Evolutionary conservation across 2,797 vertebrate species (phyloP).

Genomic region (Odontamblyopus rebecca): DNA sequence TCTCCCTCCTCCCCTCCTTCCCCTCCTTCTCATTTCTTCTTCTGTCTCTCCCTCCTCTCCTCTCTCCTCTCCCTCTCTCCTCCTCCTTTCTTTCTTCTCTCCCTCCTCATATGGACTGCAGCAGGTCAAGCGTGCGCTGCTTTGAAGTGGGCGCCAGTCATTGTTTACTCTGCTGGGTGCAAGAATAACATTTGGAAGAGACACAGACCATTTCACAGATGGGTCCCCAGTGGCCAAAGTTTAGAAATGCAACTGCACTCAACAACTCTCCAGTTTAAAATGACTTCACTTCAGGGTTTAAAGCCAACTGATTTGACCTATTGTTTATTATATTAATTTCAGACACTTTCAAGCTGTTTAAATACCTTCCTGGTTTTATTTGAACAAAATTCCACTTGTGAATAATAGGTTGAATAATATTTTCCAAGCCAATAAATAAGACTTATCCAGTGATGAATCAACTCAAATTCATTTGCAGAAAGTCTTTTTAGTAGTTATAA

Average conservation of each 20-base stretch:
- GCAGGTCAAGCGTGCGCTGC: slow-evolving; percentile 40
- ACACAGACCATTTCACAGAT: slow-evolving; percentile 33
- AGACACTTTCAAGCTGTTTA: neutral
- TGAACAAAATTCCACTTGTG: too few species aligned
- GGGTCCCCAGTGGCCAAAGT: slow-evolving; percentile 32
- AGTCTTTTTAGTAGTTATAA: too few species aligned
- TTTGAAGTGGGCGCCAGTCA: slow-evolving; percentile 47
- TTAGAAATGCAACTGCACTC: neutral
- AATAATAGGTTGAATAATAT: too few species aligned
- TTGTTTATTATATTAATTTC: neutral
- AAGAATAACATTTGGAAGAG: slow-evolving; percentile 65
- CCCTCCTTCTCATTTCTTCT: slow-evolving; percentile 8
- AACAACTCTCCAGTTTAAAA: neutral
- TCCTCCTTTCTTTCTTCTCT: too few species aligned
- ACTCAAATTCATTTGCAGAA: too few species aligned
- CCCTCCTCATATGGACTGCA: slow-evolving; percentile 31
- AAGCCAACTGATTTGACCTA: neutral
- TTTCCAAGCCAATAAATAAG: too few species aligned
- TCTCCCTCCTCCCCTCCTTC: too few species aligned
- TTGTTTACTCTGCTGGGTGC: slow-evolving; percentile 56
- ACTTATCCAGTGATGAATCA: too few species aligned
- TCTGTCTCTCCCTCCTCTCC: neutral
- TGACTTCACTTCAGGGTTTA: neutral
- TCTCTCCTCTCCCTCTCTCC: too few species aligned
- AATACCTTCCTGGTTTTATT: too few species aligned